phyloP scores from a whole-genome alignment of 2,797 vertebrate genomes.

The Paratrypauchen microcephalus region DNA sequence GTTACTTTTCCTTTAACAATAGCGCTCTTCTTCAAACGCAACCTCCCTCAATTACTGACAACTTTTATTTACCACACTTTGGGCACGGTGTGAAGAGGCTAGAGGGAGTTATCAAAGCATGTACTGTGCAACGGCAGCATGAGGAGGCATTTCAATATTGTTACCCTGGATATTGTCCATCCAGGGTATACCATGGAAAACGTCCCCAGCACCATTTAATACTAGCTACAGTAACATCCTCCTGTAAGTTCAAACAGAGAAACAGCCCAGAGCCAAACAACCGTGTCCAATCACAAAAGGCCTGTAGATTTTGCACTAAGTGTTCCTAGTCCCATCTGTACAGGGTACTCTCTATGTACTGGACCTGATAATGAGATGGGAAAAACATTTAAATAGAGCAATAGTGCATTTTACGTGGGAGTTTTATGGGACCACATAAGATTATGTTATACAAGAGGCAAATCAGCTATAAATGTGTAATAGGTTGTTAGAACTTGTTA shows the following conservation, averaged over 20 bases:
- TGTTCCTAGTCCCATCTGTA: not conserved
- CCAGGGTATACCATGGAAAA: not conserved
- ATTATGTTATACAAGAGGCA: conserved; percentile 20
- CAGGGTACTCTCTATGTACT: not conserved
- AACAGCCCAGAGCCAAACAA: conserved; percentile 23
- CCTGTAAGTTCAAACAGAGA: conserved; percentile 9
- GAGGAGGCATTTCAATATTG: conserved; percentile 1
- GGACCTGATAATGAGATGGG: not conserved
- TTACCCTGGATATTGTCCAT: conserved; percentile 17
- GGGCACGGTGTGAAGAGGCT: conserved; percentile 7
- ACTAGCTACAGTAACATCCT: conserved; percentile 12
- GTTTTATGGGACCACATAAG: conserved; percentile 3
- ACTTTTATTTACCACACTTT: conserved; percentile 12
- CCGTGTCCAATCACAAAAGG: conserved; percentile 17
- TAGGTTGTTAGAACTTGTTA: conserved; percentile 36
- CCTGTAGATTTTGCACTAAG: conserved; percentile 15
- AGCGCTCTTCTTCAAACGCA: conserved; percentile 8
- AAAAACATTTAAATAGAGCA: conserved; percentile 5
- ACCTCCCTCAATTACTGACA: conserved; percentile 19
- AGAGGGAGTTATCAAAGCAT: conserved; percentile 1
- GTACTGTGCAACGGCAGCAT: conserved; percentile 1
- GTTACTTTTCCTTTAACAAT: no score
- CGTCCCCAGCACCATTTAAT: conserved; percentile 14
- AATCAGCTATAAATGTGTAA: conserved; percentile 36
- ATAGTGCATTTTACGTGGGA: not conserved